Evolutionary conservation across 1,140 invertebrate genomes (phyloP), one percentile per base, ranked within the genome.

Genomic region (Plodia interpunctella): DNA sequence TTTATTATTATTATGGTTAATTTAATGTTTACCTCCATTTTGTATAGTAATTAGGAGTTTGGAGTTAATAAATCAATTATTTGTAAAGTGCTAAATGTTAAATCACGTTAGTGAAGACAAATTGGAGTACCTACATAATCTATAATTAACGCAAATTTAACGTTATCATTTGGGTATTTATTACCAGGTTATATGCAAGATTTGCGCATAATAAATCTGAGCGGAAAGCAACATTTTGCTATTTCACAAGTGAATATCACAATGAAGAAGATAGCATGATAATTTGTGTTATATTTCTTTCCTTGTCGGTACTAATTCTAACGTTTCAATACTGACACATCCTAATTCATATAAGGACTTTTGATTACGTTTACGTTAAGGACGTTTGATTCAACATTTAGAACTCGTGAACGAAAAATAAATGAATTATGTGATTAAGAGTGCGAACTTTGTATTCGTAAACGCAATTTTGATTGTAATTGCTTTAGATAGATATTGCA

Each of bases 21-120:
- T 76, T 73, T 70, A 78, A 85, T 76, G 73, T 82, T 78, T 82
- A 83, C 78, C 84, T 86, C 78, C 75, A 68, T 68, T 80, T 76
- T 85, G 80, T 86, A 83, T 78, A 76, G 72, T 78, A 74, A 66
- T 32, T 76, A 75, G 74, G 72, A 56, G 78, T 70, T 70, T 38
- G 54, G 70, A 65, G 69, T 76, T 76, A 66, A 61, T 68, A 65
- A 78, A 67, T 70, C 68, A 74, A 74, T 74, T 44, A 44, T 44
- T 44, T 44, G 38, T 44, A 15, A 44, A 44, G 38, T 44, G n/a
- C 38, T 44, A 44, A 44, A 44, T 44, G 38, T 44, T 44, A 17
- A 44, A 44, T 44, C 38, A 17, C 13, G 38, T 44, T 44, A 3
- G 13, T 44, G 13, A 44, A 15, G 13, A 2, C 11, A 38, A 38